Conservation (phyloP, 2,113 vertebrate species). For the Chelonoidis abingdonii region DNA sequence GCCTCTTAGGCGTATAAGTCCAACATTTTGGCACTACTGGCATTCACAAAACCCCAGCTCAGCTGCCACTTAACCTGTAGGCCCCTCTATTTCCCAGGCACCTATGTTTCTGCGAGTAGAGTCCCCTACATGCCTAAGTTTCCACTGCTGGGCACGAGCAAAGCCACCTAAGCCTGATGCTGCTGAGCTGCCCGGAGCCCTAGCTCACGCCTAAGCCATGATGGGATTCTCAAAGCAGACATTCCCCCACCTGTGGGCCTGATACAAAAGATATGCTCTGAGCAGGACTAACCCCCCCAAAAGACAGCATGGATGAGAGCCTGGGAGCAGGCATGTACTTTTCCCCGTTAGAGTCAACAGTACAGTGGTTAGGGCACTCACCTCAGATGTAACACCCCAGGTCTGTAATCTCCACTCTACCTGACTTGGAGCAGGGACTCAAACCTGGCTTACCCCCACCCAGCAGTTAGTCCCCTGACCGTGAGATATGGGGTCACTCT, state of each 20-base stretch:
- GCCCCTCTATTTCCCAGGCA: neutral
- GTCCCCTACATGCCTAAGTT: too few relatives aligned
- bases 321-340: neutral
- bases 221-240: neutral
- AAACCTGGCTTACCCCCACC: neutral
- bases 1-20: neutral
- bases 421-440: neutral
- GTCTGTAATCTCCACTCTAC: neutral
- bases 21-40: neutral
- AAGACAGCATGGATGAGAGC: neutral
- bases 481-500: neutral
- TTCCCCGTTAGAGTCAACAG: neutral
- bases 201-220: neutral
- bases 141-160: neutral
- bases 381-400: neutral
- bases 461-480: neutral
- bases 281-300: neutral
- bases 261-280: neutral
- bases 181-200: neutral
- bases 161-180: neutral
- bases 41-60: neutral
- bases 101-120: neutral
- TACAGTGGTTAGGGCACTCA: too few relatives aligned
- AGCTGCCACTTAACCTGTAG: neutral
- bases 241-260: neutral